Evolutionary conservation across 1,140 invertebrate species (phyloP), one percentile per base, ranked within the genome.

Genomic region (Drosophila ohnishii): DNA sequence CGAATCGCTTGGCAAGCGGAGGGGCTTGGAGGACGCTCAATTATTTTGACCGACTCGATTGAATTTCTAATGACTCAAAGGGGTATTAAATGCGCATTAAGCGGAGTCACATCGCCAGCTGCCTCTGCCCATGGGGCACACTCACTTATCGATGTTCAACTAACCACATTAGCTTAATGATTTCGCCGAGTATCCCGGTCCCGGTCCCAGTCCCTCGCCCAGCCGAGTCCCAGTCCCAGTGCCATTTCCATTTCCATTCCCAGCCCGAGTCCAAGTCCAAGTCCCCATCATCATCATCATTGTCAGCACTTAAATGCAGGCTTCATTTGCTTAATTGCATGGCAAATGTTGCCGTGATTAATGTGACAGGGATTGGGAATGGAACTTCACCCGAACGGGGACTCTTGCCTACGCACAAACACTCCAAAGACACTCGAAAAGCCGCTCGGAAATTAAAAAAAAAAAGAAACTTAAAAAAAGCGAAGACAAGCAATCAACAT

Each of bases 241-340:
- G 14, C 53, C 71, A 57, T 32, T 75, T 42, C 53, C 71, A 57
- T 32, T 75, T 42, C 48, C 55, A 71, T 37, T 70, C 63, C 63
- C 62, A 67, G 59, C 45, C 22, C 53, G 47, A 47, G 25, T 53
- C 19, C 53, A 35, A 66, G 53, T 47, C 72, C 22, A 66, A 66
- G 62, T 67, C 73, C 48, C 40, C 55, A 76, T 76, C 73, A 44
- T 75, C 70, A 75, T 65, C 71, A 67, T 53, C 64, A 73, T 82
- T 87, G 75, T 83, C 83, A 87, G 79, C 83, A 86, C 83, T 79
- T 87, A 87, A 86, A 86, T 79, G 84, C 84, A 86, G 83, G 84
- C 83, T 86, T 86, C 83, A 86, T 88, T 86, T 86, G 83, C 75
- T 86, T 86, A 86, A 86, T 86, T 86, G 83, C 80, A 86, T 79